A percentile compares a stretch with the other conserved stretches of the same genome.
phyloP scores from a whole-genome alignment of 2,113 vertebrate species.

The Petaurus breviceps region DNA sequence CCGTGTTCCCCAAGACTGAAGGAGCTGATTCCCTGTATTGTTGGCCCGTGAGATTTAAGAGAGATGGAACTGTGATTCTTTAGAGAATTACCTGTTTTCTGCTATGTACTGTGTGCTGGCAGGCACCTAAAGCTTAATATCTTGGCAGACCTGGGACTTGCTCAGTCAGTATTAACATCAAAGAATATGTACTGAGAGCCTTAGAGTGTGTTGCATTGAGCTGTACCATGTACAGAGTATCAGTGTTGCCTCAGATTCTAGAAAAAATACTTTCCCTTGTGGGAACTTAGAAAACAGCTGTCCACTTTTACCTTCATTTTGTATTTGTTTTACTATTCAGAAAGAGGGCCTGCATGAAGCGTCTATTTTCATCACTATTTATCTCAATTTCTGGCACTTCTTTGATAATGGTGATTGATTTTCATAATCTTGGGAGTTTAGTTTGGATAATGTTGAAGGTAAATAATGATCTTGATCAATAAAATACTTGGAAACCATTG shows the following conservation, averaged over 20 bases:
- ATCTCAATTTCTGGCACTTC: slow-evolving; percentile 12
- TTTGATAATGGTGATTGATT: not conserved
- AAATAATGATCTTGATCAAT: slow-evolving; percentile 22
- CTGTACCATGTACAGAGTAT: too few relatives aligned
- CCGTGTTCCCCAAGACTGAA: slow-evolving; percentile 25
- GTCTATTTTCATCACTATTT: slow-evolving; percentile 21
- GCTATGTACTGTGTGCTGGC: not conserved
- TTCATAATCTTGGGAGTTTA: slow-evolving; percentile 5
- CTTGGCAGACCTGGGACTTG: not conserved
- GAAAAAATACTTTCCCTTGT: not conserved
- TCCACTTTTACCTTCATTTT: not conserved
- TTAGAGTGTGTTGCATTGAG: not conserved
- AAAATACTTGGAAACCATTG: slow-evolving; percentile 33
- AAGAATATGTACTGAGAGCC: not conserved
- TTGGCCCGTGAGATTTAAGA: not conserved
- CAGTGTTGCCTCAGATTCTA: not conserved
- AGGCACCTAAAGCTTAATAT: not conserved
- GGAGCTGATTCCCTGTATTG: not conserved
- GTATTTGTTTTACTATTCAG: slow-evolving; percentile 22
- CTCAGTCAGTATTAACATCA: not conserved
- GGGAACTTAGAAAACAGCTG: not conserved
- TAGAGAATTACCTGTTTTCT: not conserved
- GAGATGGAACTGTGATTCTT: not conserved
- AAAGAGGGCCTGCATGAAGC: not conserved
- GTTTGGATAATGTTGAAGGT: slow-evolving; percentile 7